Evolutionary conservation across 1,140 invertebrate genomes (phyloP), one percentile per base, ranked within the genome.

Genomic region (Theocolax elegans): DNA sequence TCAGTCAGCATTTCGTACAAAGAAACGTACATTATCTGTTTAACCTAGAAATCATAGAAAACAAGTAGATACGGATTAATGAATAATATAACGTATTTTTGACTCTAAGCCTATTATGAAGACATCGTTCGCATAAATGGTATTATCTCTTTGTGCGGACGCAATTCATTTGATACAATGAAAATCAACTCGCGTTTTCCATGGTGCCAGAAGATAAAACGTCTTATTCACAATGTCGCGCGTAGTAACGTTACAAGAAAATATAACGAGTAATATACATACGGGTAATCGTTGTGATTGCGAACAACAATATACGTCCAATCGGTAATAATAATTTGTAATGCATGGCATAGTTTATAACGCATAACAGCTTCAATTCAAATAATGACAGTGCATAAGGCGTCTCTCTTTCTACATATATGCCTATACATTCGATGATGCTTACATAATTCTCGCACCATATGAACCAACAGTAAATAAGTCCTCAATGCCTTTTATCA

Each of bases 401-500:
- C 25, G 27, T 49, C 13, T 35, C 1, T n/a, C n/a, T n/a, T n/a
- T 66, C 44, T n/a, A 65, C 35, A 23, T 46, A 21, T 59, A 60
- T 51, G 31, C 40, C 51, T 53, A 25, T 13, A 6, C 4, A 35
- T 35, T 35, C 31, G 31, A 53, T 42, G 29, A 65, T 27, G 19
- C 62, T 40, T 65, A 53, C 62, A 53, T 65, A 51, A 53, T 65
- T 29, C 13, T 65, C 21, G n/a, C 27, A 49, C 44, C 27, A 35
- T 63, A 42, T 60, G 31, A 63, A 44, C 49, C 35, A 56, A 58
- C 60, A 71, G 29, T 71, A 71, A 64, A 64, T 58, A 59, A 65
- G 53, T 65, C 51, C 69, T 65, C 62, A 65, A 71, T 71, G 69
- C 67, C 46, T 74, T 78, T 77, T 75, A 75, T 76, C 66, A 75